A percentile compares a stretch with the other conserved stretches of the same genome.
These are phyloP conservation scores for Sebastes vulpes DNA, from an alignment of 2,797 vertebrate species.

Conservation along the genomic window DNA sequence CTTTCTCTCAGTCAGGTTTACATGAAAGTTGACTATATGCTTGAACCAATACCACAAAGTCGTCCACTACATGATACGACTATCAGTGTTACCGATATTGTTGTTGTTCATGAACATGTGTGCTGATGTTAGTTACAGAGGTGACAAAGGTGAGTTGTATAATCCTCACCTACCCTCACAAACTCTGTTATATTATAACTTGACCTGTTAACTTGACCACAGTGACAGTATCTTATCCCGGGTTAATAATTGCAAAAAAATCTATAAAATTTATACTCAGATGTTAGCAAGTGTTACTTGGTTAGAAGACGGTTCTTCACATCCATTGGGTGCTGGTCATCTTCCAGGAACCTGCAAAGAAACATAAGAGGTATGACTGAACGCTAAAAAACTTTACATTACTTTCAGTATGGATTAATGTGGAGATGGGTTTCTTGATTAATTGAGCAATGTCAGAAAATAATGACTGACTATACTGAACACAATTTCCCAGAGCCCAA, in stretches of 20 bases:
- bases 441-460: background rate
- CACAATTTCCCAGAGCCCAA: background rate
- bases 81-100: background rate
- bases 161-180: constrained; percentile 14
- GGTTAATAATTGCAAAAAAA: constrained; percentile 48
- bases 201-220: too few species aligned
- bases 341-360: background rate
- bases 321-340: background rate
- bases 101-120: constrained; percentile 1
- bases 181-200: background rate
- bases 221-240: background rate
- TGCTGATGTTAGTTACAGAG: background rate
- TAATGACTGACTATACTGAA: background rate
- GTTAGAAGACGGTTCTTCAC: background rate
- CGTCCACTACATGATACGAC: background rate
- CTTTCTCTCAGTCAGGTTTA: background rate
- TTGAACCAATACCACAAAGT: background rate
- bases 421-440: background rate
- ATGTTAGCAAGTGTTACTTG: background rate
- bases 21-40: background rate
- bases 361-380: constrained; percentile 11
- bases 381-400: background rate
- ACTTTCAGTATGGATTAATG: background rate
- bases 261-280: background rate
- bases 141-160: background rate